Base-by-base conservation (phyloP, 2,113 vertebrate species). In the Thymallus thymallus region DNA sequence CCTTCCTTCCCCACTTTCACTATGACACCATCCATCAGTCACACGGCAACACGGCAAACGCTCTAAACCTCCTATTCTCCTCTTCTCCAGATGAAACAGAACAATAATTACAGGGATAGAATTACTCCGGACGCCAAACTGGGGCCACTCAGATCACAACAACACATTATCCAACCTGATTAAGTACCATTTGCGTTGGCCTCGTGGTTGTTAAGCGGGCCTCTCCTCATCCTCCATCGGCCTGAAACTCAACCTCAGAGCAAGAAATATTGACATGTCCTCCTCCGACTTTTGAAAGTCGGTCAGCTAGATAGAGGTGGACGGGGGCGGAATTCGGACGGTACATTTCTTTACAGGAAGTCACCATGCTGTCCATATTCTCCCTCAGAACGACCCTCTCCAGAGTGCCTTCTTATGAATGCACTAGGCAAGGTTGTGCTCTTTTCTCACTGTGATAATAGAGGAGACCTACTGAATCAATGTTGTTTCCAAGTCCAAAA, bases 131-230 rank as follows among this genome's bases (percentile, higher is more conserved):
- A 88, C 82, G 85, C 86, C 86, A 87, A 88, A 90, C 85, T 71
- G 87, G 92, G 88, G 88, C 88, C 78, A 26, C 79, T 91, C 76
- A 45, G 84, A 92, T 90, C 91, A 92, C 87, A 92, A 92, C 90
- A 92, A 91, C 92, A 92, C 88, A 89, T 87, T 88, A 88, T 88
- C 87, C 88, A 89, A 92, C 87, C 88, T 87, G 89, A 93, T 92
- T 92, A 92, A 90, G 88, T 76, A 86, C 91, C 89, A 91, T 93
- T 92, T 92, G 91, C 69, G 86, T 88, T 81, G 16, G 86, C 82
- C 80, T 82, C 29, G 61, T 82, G 76, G 87, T 88, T 88, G 90
- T 91, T 86, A 84, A 86, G 86, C 80, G 78, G 84, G 82, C 69
- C 16, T 51, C 48, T 51, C 48, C 84, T 90, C 81, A 41, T 41